These are phyloP conservation scores for Apogon talboti DNA, from an alignment of 2,797 vertebrate genomes.

Conservation along the genomic window DNA sequence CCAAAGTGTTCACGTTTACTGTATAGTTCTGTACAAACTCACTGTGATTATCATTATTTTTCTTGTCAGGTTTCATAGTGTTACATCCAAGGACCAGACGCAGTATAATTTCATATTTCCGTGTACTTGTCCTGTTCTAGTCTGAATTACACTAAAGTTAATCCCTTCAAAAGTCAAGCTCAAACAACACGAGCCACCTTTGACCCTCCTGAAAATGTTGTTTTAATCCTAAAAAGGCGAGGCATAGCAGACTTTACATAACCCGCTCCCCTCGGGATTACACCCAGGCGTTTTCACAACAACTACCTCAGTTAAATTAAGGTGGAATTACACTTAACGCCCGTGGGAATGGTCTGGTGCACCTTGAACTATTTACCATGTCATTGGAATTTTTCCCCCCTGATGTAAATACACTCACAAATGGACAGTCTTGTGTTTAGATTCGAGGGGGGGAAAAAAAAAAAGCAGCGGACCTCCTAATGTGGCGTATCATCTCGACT, in stretches of 20 bases:
- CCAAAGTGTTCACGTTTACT: too few relatives aligned
- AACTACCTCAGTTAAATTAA: conserved; percentile 57
- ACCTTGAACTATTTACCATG: conserved; percentile 64
- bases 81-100: too few relatives aligned
- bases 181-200: conserved; percentile 15
- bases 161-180: neutral
- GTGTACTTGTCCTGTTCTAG: too few relatives aligned
- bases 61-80: too few relatives aligned
- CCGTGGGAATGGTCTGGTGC: conserved; percentile 39
- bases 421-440: conserved; percentile 53
- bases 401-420: conserved; percentile 58
- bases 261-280: conserved; percentile 34
- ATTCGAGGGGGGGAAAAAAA: conserved; percentile 1
- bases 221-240: conserved; percentile 32
- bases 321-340: conserved; percentile 51
- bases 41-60: too few relatives aligned
- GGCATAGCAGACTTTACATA: conserved; percentile 35
- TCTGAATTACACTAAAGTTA: too few relatives aligned
- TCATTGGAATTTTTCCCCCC: conserved; percentile 42
- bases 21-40: too few relatives aligned
- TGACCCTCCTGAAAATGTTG: conserved; percentile 30
- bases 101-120: too few relatives aligned
- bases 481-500: conserved; percentile 58
- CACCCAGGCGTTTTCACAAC: conserved; percentile 43
- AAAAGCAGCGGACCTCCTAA: conserved; percentile 51